Conservation (phyloP, 2,113 vertebrate genomes). For the Lampris incognitus region DNA sequence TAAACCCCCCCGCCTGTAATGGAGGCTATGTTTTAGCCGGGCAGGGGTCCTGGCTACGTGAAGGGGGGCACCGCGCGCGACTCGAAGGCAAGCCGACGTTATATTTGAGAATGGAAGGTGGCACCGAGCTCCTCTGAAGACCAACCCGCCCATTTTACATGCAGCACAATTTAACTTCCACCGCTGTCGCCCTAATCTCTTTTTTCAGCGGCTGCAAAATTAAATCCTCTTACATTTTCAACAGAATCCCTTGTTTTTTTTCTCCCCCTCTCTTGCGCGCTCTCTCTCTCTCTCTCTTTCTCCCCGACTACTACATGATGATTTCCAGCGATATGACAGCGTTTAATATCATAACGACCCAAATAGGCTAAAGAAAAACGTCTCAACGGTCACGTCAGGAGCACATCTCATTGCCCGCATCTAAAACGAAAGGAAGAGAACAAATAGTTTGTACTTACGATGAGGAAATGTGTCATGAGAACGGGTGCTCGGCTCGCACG, state of each 20-base stretch:
- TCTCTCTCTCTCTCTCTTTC: constrained; percentile 28
- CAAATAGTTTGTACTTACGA: constrained; percentile 43
- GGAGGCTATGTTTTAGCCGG: constrained; percentile 57
- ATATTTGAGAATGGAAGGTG: constrained; percentile 93
- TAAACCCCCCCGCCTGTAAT: no score
- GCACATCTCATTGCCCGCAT: not conserved
- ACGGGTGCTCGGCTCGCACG: constrained; percentile 33
- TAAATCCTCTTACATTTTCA: constrained; percentile 89
- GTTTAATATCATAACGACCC: constrained; percentile 42
- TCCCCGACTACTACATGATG: constrained; percentile 63
- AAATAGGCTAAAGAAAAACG: constrained; percentile 3
- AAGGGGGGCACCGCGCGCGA: no score
- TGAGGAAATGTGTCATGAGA: constrained; percentile 22
- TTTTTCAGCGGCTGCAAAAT: constrained; percentile 84
- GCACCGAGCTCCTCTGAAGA: constrained; percentile 88
- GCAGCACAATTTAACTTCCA: constrained; percentile 95
- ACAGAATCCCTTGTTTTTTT: constrained; percentile 67
- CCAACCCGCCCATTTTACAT: constrained; percentile 94
- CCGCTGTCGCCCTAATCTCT: constrained; percentile 89
- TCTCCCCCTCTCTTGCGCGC: not conserved
- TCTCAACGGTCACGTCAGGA: constrained; percentile 25
- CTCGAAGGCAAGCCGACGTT: constrained; percentile 89
- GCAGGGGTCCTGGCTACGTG: not conserved
- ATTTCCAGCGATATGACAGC: constrained; percentile 50
- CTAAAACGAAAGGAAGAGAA: constrained; percentile 46